Evolutionary conservation across 2,888 invertebrate species (phyloP).

Genomic region (Tuberolachnus salignus): DNA sequence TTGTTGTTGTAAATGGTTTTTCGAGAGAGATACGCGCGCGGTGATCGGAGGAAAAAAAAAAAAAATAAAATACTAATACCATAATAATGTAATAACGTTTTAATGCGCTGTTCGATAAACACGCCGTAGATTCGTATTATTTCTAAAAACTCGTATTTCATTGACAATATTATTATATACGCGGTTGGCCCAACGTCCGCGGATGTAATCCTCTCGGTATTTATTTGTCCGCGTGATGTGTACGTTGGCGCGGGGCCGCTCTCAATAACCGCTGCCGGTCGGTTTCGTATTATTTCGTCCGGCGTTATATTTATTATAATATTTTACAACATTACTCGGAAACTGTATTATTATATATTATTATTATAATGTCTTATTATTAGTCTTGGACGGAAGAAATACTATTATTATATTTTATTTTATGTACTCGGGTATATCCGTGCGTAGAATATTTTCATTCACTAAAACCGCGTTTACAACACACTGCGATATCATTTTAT

Average conservation of each 20-base stretch:
- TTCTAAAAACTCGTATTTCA: conserved; percentile 26
- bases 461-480: too few species aligned
- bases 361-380: too few species aligned
- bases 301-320: too few species aligned
- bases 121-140: conserved; percentile 8
- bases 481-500: too few species aligned
- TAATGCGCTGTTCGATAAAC: conserved; percentile 32
- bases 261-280: too few species aligned
- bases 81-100: background rate
- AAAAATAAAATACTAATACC: background rate
- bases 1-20: conserved; percentile 46
- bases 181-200: background rate
- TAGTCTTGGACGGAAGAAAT: too few species aligned
- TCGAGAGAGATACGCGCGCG: background rate
- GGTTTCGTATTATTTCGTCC: too few species aligned
- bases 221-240: conserved; percentile 6
- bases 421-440: too few species aligned
- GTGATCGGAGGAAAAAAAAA: conserved; percentile 8
- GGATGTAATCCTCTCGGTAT: conserved; percentile 28
- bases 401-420: too few species aligned
- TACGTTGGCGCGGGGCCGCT: background rate
- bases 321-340: too few species aligned
- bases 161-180: background rate
- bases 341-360: too few species aligned
- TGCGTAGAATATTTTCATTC: too few species aligned